These are phyloP conservation scores for Girardinus metallicus DNA, from an alignment of 2,797 vertebrate species.

Conservation along the genomic window DNA sequence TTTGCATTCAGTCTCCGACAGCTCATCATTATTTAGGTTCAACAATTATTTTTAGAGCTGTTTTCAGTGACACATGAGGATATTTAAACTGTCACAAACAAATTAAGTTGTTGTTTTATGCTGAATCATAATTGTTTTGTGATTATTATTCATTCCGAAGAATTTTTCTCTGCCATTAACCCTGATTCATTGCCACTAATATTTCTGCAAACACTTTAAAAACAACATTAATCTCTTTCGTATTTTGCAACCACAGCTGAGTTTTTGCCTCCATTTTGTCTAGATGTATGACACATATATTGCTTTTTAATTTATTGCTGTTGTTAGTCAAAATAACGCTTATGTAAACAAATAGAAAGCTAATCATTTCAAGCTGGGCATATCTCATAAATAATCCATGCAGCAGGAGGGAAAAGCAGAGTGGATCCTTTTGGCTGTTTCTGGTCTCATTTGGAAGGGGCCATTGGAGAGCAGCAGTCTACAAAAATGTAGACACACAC, in stretches of 20 bases:
- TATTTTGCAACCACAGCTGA: slow-evolving; percentile 36
- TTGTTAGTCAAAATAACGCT: slow-evolving; percentile 59
- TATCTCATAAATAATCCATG: slow-evolving; percentile 53
- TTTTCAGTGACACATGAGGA: slow-evolving; percentile 49
- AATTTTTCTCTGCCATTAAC: slow-evolving; percentile 62
- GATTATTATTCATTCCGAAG: slow-evolving; percentile 72
- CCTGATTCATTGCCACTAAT: slow-evolving; percentile 70
- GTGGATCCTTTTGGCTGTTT: slow-evolving; percentile 37
- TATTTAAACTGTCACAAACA: slow-evolving; percentile 51
- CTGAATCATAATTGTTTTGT: slow-evolving; percentile 64
- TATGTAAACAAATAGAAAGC: slow-evolving; percentile 57
- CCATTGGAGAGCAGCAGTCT: slow-evolving; percentile 11
- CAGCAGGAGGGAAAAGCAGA: slow-evolving; percentile 23
- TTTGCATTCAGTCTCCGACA: neutral
- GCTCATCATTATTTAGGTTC: slow-evolving; percentile 27
- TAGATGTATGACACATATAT: slow-evolving; percentile 57
- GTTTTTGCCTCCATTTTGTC: slow-evolving; percentile 15
- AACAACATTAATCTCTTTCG: slow-evolving; percentile 63
- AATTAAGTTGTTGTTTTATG: slow-evolving; percentile 66
- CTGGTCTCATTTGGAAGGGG: slow-evolving; percentile 36
- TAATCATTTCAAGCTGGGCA: slow-evolving; percentile 37
- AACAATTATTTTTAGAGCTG: slow-evolving; percentile 12
- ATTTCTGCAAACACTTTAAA: slow-evolving; percentile 66
- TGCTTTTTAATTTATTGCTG: slow-evolving; percentile 62
- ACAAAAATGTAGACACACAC: slow-evolving; percentile 5